Evolutionary conservation across 2,113 vertebrate genomes (phyloP).

Genomic region (Podiceps cristatus): DNA sequence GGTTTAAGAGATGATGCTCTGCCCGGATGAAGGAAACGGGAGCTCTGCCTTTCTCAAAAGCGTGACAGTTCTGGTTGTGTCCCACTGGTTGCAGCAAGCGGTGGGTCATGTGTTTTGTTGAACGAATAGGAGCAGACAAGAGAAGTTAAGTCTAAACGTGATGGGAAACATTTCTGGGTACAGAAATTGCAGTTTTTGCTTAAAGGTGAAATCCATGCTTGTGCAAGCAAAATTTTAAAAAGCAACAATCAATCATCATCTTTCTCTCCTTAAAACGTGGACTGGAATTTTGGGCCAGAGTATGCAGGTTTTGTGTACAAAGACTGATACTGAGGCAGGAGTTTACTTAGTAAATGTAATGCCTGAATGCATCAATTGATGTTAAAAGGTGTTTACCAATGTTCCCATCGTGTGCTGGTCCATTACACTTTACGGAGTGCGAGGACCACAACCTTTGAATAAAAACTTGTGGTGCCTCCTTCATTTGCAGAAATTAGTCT

Average conservation of each 20-base stretch:
- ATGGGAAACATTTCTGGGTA: neutral
- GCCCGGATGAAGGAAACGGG: neutral
- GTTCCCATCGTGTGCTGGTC: neutral
- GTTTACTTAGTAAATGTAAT: neutral
- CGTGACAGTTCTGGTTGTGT: neutral
- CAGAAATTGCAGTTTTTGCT: neutral
- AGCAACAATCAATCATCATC: neutral
- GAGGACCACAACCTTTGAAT: neutral
- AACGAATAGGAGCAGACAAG: neutral
- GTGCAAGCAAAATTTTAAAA: neutral
- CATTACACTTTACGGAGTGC: neutral
- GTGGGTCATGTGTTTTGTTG: neutral
- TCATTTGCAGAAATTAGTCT: constrained; percentile 18
- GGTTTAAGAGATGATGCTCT: neutral
- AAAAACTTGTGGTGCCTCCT: neutral
- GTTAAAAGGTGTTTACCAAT: neutral
- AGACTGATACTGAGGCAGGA: neutral
- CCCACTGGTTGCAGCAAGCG: neutral
- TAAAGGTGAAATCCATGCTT: neutral
- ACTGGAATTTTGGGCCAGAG: neutral
- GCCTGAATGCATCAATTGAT: neutral
- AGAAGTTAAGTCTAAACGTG: neutral
- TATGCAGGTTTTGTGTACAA: neutral
- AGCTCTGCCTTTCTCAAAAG: neutral
- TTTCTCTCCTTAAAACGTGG: neutral